A percentile compares a stretch with the other conserved stretches of the same genome.
phyloP scores from a whole-genome alignment of 2,888 invertebrate species.

The Imbricaverruca yamaguchii region DNA sequence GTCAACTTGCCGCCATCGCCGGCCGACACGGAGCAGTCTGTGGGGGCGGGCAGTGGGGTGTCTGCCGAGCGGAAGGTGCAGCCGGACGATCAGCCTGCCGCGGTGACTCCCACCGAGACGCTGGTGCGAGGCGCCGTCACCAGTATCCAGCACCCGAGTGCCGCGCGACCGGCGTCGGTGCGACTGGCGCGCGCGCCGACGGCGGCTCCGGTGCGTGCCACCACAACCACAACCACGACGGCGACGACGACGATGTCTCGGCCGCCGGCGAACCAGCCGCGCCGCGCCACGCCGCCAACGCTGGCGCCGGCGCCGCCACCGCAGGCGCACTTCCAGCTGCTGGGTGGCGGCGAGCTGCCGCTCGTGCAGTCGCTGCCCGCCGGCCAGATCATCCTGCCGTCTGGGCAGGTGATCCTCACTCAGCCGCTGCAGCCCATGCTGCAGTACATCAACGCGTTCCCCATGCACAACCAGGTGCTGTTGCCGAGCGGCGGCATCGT shows the following conservation, averaged over 20 bases:
- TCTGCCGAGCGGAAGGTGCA: too few relatives aligned
- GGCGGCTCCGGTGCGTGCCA: neutral
- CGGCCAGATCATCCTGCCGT: slow-evolving; percentile 6
- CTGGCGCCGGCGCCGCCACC: slow-evolving; percentile 4
- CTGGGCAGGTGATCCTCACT: slow-evolving; percentile 15
- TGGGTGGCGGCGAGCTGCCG: neutral
- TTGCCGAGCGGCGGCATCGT: slow-evolving; percentile 53
- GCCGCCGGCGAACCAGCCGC: neutral
- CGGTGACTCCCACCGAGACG: too few relatives aligned
- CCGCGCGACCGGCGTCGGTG: neutral
- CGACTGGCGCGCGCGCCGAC: neutral
- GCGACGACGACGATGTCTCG: neutral
- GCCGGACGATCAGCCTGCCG: too few relatives aligned
- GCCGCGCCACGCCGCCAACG: slow-evolving; percentile 2
- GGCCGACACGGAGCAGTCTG: neutral
- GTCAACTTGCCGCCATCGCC: neutral
- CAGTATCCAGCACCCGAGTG: slow-evolving; percentile 9
- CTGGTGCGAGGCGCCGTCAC: slow-evolving; percentile 5
- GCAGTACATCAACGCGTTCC: slow-evolving; percentile 54
- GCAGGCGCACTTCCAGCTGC: slow-evolving; percentile 10
- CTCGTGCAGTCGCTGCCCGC: slow-evolving; percentile 19
- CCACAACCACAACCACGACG: neutral
- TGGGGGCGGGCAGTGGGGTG: neutral
- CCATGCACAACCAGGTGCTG: slow-evolving; percentile 42
- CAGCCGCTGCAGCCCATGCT: slow-evolving; percentile 34